Conservation (phyloP, 2,888 invertebrate genomes). For the Nemoura dubitans region DNA sequence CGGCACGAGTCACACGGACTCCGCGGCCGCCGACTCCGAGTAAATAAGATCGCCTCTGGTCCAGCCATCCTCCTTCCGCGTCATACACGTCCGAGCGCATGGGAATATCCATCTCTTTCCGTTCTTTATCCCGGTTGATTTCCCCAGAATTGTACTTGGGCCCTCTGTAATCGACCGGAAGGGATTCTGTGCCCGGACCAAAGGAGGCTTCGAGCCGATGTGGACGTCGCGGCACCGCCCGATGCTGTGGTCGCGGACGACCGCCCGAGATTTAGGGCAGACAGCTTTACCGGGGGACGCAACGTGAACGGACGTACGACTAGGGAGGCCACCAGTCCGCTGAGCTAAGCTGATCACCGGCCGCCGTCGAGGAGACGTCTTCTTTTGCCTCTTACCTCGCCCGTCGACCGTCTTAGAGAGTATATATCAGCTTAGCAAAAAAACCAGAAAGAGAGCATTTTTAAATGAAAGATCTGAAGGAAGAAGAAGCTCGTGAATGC, state of each 20-base stretch:
- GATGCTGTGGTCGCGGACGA: too few species aligned
- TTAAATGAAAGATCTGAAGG: slow-evolving; percentile 34
- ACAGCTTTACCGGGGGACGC: slow-evolving; percentile 25
- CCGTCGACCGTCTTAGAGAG: slow-evolving; percentile 28
- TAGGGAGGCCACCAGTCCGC: not conserved
- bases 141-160: not conserved
- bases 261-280: not conserved
- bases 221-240: too few species aligned
- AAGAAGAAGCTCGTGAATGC: slow-evolving; percentile 1
- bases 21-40: not conserved
- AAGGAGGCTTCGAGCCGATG: not conserved
- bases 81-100: not conserved
- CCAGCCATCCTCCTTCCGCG: not conserved
- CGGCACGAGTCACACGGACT: not conserved
- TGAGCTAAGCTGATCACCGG: slow-evolving; percentile 36
- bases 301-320: slow-evolving; percentile 19
- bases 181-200: slow-evolving; percentile 18
- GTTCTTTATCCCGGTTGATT: not conserved
- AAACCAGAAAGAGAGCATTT: slow-evolving; percentile 31
- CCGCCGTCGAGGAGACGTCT: slow-evolving; percentile 13
- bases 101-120: slow-evolving; percentile 21
- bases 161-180: slow-evolving; percentile 30
- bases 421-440: slow-evolving; percentile 34
- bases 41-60: not conserved
- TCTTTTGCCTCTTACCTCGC: slow-evolving; percentile 16